Conservation (phyloP, 1,140 invertebrate species). For the Magallana ariakensis region DNA sequence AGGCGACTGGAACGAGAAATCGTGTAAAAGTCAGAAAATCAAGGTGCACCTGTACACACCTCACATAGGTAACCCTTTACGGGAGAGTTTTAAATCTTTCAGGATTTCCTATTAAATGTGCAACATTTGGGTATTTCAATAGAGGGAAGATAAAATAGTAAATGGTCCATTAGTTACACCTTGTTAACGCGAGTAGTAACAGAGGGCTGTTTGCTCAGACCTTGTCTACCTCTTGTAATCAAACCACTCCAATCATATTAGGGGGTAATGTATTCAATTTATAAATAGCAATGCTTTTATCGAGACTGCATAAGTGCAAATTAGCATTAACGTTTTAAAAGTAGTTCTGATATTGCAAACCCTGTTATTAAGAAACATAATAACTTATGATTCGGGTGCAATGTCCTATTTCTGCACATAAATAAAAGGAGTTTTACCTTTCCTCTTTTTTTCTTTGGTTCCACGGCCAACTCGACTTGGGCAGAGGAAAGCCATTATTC, state of each 20-base stretch:
- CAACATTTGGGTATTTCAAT: background rate
- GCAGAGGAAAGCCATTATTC: slow-evolving; percentile 59
- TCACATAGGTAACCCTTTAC: background rate
- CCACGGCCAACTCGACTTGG: slow-evolving; percentile 58
- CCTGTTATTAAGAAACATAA: no score
- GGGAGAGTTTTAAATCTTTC: background rate
- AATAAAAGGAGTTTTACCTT: slow-evolving; percentile 44
- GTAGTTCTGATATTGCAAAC: no score
- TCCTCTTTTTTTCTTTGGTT: slow-evolving; percentile 53
- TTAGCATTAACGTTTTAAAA: no score
- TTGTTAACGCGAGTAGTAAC: background rate
- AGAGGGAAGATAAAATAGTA: background rate
- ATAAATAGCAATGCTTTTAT: no score
- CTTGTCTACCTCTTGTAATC: background rate
- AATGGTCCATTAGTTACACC: slow-evolving; percentile 29
- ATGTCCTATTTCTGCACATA: background rate
- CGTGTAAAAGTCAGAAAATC: background rate
- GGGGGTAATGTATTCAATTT: no score
- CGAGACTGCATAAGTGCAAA: no score
- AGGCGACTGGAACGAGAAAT: slow-evolving; percentile 20
- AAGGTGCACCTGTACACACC: background rate
- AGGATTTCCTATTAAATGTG: background rate
- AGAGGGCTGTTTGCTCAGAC: background rate
- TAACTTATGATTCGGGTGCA: no score
- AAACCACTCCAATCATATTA: no score